A percentile compares a stretch with the other conserved stretches of the same genome.
phyloP scores from a whole-genome alignment of 2,888 invertebrate species.

The Ormyrus pomaceus region DNA sequence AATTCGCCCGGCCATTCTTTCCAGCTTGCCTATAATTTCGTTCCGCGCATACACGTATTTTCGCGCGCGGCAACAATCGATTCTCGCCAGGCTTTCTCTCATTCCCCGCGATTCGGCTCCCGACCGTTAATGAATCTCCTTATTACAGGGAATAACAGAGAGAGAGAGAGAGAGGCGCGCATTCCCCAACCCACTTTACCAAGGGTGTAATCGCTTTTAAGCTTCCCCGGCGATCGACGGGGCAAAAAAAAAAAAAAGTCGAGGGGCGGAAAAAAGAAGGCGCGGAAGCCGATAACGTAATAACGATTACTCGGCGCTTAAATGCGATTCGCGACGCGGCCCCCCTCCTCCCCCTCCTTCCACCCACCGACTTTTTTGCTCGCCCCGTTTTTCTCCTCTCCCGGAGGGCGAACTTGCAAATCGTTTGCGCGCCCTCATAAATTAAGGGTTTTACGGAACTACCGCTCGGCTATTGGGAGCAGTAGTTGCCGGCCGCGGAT shows the following conservation, averaged over 20 bases:
- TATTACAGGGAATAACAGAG: conserved; percentile 11
- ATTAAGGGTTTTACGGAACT: conserved; percentile 34
- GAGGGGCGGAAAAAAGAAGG: background rate
- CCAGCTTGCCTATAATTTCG: background rate
- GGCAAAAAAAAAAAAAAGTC: conserved; percentile 1
- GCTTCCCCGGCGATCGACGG: conserved; percentile 11
- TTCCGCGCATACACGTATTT: background rate
- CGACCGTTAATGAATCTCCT: conserved; percentile 44
- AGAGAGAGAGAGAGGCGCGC: background rate
- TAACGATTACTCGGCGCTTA: conserved; percentile 48
- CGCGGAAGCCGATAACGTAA: conserved; percentile 45
- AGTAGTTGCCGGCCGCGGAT: background rate
- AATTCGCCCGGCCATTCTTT: no score
- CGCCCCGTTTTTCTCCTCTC: background rate
- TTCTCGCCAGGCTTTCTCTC: conserved; percentile 5
- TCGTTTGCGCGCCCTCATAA: conserved; percentile 30
- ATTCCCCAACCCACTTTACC: conserved; percentile 29
- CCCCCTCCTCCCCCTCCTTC: background rate
- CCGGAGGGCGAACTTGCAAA: conserved; percentile 11
- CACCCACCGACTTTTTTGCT: background rate
- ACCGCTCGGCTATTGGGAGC: background rate
- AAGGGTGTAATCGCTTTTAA: conserved; percentile 49
- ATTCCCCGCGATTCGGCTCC: background rate
- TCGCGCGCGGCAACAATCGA: conserved; percentile 13
- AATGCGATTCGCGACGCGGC: conserved; percentile 20